Evolutionary conservation across 1,140 invertebrate species (phyloP).

Genomic region (Halotydeus destructor): DNA sequence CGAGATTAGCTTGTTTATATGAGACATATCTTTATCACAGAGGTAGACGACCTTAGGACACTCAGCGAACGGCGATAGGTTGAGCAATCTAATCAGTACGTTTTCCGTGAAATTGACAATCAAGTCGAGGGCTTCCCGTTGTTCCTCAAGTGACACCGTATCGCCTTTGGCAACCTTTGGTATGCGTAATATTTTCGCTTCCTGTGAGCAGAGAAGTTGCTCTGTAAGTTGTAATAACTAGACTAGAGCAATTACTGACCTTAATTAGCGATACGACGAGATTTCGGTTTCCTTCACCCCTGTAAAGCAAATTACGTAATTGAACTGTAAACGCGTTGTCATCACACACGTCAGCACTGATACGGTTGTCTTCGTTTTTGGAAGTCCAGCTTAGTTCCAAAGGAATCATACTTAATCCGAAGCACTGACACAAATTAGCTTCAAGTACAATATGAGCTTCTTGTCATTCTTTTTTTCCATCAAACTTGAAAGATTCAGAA

Average conservation of each 20-base stretch:
- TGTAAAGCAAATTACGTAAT: too few species aligned
- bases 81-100: neutral
- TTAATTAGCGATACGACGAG: constrained; percentile 10
- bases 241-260: constrained; percentile 4
- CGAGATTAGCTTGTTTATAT: constrained; percentile 9
- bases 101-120: constrained; percentile 4
- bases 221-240: neutral
- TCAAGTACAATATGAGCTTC: too few species aligned
- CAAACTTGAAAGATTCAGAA: too few species aligned
- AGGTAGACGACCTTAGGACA: neutral
- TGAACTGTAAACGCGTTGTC: too few species aligned
- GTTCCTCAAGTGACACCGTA: neutral
- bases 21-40: neutral
- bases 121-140: neutral
- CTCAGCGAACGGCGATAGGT: neutral
- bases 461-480: too few species aligned
- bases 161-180: constrained; percentile 8
- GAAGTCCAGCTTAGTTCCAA: too few species aligned
- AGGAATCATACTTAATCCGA: too few species aligned
- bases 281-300: constrained; percentile 15
- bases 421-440: too few species aligned
- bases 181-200: constrained; percentile 8
- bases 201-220: neutral
- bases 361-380: too few species aligned
- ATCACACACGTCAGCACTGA: too few species aligned